Conservation (phyloP, 2,888 invertebrate genomes). For the Meliscaeva auricollis region DNA sequence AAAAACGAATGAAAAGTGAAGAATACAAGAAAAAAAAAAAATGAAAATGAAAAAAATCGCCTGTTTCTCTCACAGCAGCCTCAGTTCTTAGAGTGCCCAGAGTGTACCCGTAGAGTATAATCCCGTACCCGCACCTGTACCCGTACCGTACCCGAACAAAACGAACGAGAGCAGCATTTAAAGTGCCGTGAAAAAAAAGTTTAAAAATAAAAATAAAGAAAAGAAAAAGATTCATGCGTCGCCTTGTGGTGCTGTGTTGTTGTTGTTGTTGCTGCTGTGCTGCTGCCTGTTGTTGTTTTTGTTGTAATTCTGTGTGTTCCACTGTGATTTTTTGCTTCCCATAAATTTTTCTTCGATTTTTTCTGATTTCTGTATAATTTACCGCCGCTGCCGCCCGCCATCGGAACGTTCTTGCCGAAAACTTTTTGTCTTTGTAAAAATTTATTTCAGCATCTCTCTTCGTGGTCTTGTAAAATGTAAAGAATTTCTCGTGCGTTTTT, state of each 20-base stretch:
- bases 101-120: neutral
- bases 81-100: slow-evolving; percentile 12
- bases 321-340: slow-evolving; percentile 55
- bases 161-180: neutral
- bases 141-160: neutral
- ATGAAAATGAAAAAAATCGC: slow-evolving; percentile 36
- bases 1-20: slow-evolving; percentile 40
- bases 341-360: slow-evolving; percentile 70
- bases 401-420: slow-evolving; percentile 16
- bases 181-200: slow-evolving; percentile 50
- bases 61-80: slow-evolving; percentile 34
- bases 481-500: slow-evolving; percentile 25
- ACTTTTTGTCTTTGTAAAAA: slow-evolving; percentile 34
- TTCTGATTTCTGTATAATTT: slow-evolving; percentile 25
- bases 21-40: too few species aligned
- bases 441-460: slow-evolving; percentile 12
- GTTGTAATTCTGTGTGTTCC: slow-evolving; percentile 39
- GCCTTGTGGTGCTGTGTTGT: slow-evolving; percentile 37
- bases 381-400: slow-evolving; percentile 29
- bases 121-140: neutral
- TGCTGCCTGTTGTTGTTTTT: slow-evolving; percentile 29
- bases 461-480: slow-evolving; percentile 23
- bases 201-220: slow-evolving; percentile 54
- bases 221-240: slow-evolving; percentile 62
- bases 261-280: slow-evolving; percentile 23